Percentiles rank a stretch among this genome's conserved stretches.
Evolutionary conservation across 2,113 vertebrate species (phyloP).

Genomic region (Onychostruthus taczanowskii): DNA sequence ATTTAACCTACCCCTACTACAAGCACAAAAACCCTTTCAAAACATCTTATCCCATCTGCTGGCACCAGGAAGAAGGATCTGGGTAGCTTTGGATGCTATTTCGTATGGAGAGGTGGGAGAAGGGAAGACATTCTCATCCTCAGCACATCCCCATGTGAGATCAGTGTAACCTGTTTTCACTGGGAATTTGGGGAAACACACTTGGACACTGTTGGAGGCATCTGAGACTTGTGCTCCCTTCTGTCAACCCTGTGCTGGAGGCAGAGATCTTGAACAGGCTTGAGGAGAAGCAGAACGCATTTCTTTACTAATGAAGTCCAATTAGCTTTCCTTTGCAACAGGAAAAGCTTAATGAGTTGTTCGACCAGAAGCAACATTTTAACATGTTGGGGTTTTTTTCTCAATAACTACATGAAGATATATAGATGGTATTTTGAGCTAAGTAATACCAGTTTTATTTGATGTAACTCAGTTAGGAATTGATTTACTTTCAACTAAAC

Average conservation of each 20-base stretch:
- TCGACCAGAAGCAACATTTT: neutral
- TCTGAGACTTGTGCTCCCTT: neutral
- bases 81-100: neutral
- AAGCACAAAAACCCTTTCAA: neutral
- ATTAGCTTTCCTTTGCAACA: neutral
- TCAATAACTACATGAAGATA: neutral
- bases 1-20: neutral
- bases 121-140: neutral
- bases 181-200: rapidly evolving
- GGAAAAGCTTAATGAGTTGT: neutral
- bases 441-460: neutral
- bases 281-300: neutral
- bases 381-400: neutral
- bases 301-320: neutral
- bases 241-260: neutral
- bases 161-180: neutral
- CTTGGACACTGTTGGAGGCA: neutral
- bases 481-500: neutral
- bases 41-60: neutral
- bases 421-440: neutral
- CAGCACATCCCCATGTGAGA: neutral
- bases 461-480: neutral
- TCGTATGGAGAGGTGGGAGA: neutral
- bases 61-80: neutral
- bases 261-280: neutral